Evolutionary conservation across 2,888 invertebrate species (phyloP).

Genomic region (Polia nebulosa): DNA sequence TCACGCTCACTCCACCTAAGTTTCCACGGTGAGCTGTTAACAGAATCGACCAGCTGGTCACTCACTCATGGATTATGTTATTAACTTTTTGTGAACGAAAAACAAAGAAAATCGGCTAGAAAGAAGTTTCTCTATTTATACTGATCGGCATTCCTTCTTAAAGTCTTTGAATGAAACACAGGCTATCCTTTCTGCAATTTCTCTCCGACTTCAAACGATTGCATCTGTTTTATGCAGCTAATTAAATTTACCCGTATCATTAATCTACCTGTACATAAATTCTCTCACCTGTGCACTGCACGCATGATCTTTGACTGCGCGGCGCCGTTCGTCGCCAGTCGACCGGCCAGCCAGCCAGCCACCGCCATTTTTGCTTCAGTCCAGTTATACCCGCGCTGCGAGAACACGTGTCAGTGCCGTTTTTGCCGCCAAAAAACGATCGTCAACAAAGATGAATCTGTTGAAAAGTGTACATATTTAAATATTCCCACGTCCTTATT

Average conservation of each 20-base stretch:
- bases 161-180: not conserved
- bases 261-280: slow-evolving; percentile 47
- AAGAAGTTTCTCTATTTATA: not conserved
- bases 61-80: not conserved
- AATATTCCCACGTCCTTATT: slow-evolving; percentile 62
- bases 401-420: slow-evolving; percentile 70
- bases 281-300: slow-evolving; percentile 71
- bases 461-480: slow-evolving; percentile 68
- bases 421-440: slow-evolving; percentile 71
- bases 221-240: slow-evolving; percentile 27
- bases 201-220: slow-evolving; percentile 24
- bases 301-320: slow-evolving; percentile 81
- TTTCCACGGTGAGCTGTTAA: no score
- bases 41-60: no score
- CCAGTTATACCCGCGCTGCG: slow-evolving; percentile 78
- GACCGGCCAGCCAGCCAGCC: slow-evolving; percentile 62
- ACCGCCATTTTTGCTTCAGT: slow-evolving; percentile 84
- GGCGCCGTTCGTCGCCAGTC: slow-evolving; percentile 69
- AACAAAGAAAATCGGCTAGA: not conserved
- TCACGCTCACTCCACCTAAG: no score
- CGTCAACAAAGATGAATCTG: slow-evolving; percentile 76
- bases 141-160: not conserved
- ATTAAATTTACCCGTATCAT: slow-evolving; percentile 43
- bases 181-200: slow-evolving; percentile 6
- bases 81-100: not conserved